Evolutionary conservation across 2,888 invertebrate genomes (phyloP), one percentile per base, ranked within the genome.

Genomic region (Coremacera marginata): DNA sequence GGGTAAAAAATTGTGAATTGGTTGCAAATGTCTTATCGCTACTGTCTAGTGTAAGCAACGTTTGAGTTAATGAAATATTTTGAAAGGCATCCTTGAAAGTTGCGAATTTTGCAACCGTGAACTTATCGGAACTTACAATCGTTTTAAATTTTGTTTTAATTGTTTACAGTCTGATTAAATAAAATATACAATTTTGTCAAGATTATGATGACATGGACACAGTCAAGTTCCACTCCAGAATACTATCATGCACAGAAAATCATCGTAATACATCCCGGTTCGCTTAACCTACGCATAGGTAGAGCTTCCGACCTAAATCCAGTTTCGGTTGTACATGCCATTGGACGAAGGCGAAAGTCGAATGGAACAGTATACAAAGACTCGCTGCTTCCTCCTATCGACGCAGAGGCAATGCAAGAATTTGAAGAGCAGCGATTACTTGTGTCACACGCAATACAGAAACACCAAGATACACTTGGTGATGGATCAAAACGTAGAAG

Each of bases 221-320:
- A 67, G 52, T 37, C 44, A 8, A 37, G 34, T 34, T 9, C 74
- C 8, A 67, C 55, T 9, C 67, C 74, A 44, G 74, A 74, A 55
- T 52, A 74, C 19, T 74, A 74, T 22, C 82, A 82, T 83, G 93
- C 95, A 0, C 94, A 95, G 84, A 94, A 94, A 78, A 95, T 96
- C 60, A 94, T 98, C 78, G 94, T 98, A n/a, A 96, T 98, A 76
- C 98, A 98, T 87, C 98, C 98, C 25, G 98, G 98, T 8, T 98
- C 98, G 0, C 92, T 95, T 68, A 94, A 96, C 88, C 91, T 98
- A 31, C 91, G 97, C 79, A 95, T 98, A 86, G 98, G 98, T 0
- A 90, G 96, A 83, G 97, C 98, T 1, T 96, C 97, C 0, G 98
- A 98, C 88, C 90, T 96, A 3, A 93, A 95, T 86, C 98, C 98